Conservation (phyloP, 2,113 vertebrate genomes). For the Lepus timidus region DNA sequence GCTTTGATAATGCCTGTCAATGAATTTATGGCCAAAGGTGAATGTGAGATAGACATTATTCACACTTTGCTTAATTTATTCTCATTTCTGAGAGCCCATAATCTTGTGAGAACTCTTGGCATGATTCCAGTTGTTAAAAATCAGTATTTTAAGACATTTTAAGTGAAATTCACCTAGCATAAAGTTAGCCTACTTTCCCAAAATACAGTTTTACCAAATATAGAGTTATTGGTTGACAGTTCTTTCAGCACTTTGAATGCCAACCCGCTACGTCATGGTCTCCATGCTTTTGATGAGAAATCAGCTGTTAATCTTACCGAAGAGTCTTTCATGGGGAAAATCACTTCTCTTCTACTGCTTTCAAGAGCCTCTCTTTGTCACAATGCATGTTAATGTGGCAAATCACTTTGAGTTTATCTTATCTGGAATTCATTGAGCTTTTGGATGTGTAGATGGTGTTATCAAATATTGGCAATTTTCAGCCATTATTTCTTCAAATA, state of each 20-base stretch:
- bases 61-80: no score
- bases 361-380: neutral
- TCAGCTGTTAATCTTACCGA: neutral
- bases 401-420: neutral
- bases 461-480: neutral
- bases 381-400: neutral
- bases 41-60: no score
- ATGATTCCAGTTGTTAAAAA: no score
- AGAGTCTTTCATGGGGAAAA: neutral
- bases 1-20: no score
- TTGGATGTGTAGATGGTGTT: neutral
- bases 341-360: neutral
- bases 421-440: neutral
- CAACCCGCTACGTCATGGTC: neutral
- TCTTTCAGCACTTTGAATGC: neutral
- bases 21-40: no score
- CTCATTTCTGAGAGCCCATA: no score
- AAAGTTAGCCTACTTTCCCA: neutral
- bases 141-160: no score
- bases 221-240: neutral
- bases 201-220: neutral
- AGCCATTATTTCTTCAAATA: neutral
- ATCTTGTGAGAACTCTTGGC: no score
- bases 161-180: neutral
- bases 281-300: neutral